Percentiles rank a stretch among this genome's conserved stretches.
Conservation (phyloP, 64 coral and sea anemone species). For the Stylophora pistillata region DNA sequence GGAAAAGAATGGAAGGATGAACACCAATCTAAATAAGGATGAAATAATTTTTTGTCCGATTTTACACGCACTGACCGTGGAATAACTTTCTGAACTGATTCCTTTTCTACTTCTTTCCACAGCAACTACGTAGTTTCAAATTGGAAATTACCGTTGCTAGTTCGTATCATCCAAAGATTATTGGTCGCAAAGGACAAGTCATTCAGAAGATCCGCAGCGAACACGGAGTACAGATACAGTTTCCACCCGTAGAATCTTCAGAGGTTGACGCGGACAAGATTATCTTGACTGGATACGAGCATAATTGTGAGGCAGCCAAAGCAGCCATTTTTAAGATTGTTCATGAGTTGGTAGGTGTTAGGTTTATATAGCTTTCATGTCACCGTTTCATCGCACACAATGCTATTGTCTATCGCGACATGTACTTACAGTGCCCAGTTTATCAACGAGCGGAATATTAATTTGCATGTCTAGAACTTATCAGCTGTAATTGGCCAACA, state of each 20-base stretch:
- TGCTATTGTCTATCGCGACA: too few relatives aligned
- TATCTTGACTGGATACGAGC: slow-evolving; percentile 90
- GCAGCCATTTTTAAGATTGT: slow-evolving; percentile 86
- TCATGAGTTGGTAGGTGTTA: slow-evolving; percentile 75
- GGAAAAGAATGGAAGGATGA: too few relatives aligned
- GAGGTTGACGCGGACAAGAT: slow-evolving; percentile 69
- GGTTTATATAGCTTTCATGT: background rate
- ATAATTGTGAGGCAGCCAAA: slow-evolving; percentile 88
- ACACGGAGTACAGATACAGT: slow-evolving; percentile 89
- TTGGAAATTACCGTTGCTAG: slow-evolving; percentile 73
- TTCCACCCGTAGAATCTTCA: slow-evolving; percentile 48
- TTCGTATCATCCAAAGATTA: slow-evolving; percentile 96
- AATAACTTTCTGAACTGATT: too few relatives aligned
- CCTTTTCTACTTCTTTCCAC: background rate
- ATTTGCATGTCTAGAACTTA: too few relatives aligned
- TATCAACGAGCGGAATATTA: too few relatives aligned
- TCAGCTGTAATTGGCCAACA: too few relatives aligned
- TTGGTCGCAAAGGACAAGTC: slow-evolving; percentile 86
- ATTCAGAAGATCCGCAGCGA: slow-evolving; percentile 93
- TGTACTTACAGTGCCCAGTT: too few relatives aligned
- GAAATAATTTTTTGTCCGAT: too few relatives aligned
- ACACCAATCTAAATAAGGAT: too few relatives aligned
- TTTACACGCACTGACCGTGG: too few relatives aligned
- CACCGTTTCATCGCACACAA: background rate
- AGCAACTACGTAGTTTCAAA: slow-evolving; percentile 92